Base-by-base conservation (phyloP, 2,113 vertebrate species). In the rat (Rattus norvegicus) region DNA sequence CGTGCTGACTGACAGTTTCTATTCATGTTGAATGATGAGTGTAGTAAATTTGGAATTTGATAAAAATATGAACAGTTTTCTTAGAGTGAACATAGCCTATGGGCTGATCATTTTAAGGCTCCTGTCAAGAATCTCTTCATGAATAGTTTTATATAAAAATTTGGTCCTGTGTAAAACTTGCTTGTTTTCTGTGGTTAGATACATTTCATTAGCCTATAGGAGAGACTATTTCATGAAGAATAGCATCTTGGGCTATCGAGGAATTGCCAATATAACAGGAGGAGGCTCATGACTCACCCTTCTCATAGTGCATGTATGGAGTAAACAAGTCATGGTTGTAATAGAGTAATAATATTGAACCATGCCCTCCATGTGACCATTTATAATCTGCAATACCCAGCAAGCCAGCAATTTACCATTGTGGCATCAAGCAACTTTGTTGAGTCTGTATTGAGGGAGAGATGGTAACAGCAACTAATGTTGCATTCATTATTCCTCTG, bases 1-100 rank as follows among this genome's bases (percentile, higher is more conserved):
- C 93, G 49, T 91, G 81, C 61, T 96, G 94, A 96, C 91, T 73
- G 83, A 79, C n/a, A 95, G 95, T 92, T 97, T 97, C 72, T 95
- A 90, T 91, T 81, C 20, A 22, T 93, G 79, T 36, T 91, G 91
- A 97, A 94, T 95, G 89, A 88, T 56, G 91, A 89, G 36, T 54
- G 43, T 91, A 84, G 70, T 92, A 96, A 96, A 92, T 88, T 65
- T 88, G 52, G 88, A 80, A 91, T 87, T 91, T 97, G 47, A 81
- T 93, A 90, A 93, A 96, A 73, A 92, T 90, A 59, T 83, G 76
- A 96, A 88, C 52, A 65, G 61, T 87, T 96, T 69, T 90, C 88
- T 93, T 95, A 85, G 89, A 88, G 30, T 0, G 61, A 91, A 52
- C 0, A 28, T 20, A 22, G 72, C 63, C 54, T 84, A 49, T 47